A percentile compares a stretch with the other conserved stretches of the same genome.
Conservation (phyloP, 2,797 vertebrate species). For the Aplochiton taeniatus region DNA sequence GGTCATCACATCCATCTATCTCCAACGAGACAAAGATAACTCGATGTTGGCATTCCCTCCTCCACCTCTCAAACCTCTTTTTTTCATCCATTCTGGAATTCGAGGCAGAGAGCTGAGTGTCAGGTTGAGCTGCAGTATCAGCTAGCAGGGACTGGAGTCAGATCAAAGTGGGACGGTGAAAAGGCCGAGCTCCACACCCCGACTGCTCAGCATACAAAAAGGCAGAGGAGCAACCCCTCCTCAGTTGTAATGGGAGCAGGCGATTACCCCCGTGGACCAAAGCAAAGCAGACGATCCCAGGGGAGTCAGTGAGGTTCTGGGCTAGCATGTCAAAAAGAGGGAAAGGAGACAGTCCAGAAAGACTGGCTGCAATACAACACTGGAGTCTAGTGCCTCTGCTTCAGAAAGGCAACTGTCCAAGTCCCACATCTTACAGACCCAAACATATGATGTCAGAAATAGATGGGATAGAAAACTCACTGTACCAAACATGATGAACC, state of each 20-base stretch:
- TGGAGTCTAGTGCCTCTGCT: too few species aligned
- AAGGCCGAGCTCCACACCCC: constrained; percentile 70
- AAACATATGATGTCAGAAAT: too few species aligned
- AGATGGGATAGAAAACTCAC: too few species aligned
- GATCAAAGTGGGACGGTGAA: constrained; percentile 75
- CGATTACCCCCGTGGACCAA: constrained; percentile 49
- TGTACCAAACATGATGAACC: too few species aligned
- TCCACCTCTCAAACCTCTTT: constrained; percentile 42
- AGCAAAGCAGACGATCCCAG: constrained; percentile 44
- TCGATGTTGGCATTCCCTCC: constrained; percentile 42
- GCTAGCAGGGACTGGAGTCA: constrained; percentile 66
- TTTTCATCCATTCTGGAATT: constrained; percentile 56
- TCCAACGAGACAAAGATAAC: constrained; percentile 55
- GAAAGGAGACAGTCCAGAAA: background rate
- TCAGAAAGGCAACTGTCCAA: too few species aligned
- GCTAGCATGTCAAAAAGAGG: constrained; percentile 9
- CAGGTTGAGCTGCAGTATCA: constrained; percentile 67
- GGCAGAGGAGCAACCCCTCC: constrained; percentile 45
- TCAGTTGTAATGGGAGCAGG: constrained; percentile 67
- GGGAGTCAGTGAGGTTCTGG: constrained; percentile 23
- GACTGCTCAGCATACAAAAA: constrained; percentile 58
- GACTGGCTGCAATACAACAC: background rate
- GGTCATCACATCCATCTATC: constrained; percentile 53
- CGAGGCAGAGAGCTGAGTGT: constrained; percentile 56
- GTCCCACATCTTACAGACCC: too few species aligned